phyloP scores from a whole-genome alignment of 2,888 invertebrate genomes.

The Endotricha flammealis region DNA sequence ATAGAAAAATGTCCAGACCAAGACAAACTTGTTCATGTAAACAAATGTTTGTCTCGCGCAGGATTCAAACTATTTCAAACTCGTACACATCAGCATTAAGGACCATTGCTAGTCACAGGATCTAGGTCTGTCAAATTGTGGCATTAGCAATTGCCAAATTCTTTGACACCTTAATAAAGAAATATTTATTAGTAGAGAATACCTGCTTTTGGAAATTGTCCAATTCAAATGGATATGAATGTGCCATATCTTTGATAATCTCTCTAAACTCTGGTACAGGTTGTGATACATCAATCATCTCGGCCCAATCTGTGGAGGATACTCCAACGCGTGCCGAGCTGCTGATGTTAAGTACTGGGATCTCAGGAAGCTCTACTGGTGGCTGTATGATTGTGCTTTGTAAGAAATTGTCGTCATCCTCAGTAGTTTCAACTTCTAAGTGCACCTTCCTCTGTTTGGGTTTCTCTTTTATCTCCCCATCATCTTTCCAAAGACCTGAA shows the following conservation, averaged over 20 bases:
- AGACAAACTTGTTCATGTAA: too few relatives aligned
- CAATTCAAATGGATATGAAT: slow-evolving; percentile 92
- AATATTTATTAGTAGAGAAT: too few relatives aligned
- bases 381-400: slow-evolving; percentile 57
- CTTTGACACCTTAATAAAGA: too few relatives aligned
- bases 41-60: too few relatives aligned
- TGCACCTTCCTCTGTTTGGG: slow-evolving; percentile 32
- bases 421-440: slow-evolving; percentile 32
- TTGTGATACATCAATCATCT: slow-evolving; percentile 88
- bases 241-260: slow-evolving; percentile 89
- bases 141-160: too few relatives aligned
- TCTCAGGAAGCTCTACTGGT: slow-evolving; percentile 56
- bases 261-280: slow-evolving; percentile 90
- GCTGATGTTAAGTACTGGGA: slow-evolving; percentile 84
- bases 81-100: too few relatives aligned
- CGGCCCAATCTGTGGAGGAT: slow-evolving; percentile 89
- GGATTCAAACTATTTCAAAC: too few relatives aligned
- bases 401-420: slow-evolving; percentile 59
- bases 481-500: slow-evolving; percentile 68
- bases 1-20: too few relatives aligned
- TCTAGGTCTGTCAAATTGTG: too few relatives aligned
- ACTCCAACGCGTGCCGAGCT: slow-evolving; percentile 54
- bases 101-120: too few relatives aligned
- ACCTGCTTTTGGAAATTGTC: slow-evolving; percentile 98
- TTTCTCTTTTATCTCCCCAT: slow-evolving; percentile 39